A percentile compares a stretch with the other conserved stretches of the same genome.
Evolutionary conservation across 2,113 vertebrate species (phyloP).

Genomic region (Laterallus jamaicensis): DNA sequence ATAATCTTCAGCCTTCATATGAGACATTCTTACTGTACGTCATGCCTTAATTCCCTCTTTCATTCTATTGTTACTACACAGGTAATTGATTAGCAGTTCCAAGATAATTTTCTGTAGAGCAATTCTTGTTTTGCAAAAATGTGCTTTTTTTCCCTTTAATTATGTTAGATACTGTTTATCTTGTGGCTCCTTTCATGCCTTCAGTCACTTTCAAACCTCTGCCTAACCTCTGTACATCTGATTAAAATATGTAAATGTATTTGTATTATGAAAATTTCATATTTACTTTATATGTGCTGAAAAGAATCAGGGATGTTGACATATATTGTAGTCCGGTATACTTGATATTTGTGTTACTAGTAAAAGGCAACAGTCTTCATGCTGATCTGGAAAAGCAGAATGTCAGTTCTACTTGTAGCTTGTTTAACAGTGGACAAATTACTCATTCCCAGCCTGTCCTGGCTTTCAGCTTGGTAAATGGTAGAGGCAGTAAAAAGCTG

Average conservation of each 20-base stretch:
- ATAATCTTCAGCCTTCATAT: neutral
- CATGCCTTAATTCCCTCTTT: neutral
- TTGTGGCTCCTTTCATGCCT: neutral
- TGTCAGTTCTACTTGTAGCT: neutral
- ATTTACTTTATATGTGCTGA: neutral
- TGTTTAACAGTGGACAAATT: neutral
- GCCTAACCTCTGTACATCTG: neutral
- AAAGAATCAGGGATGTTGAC: neutral
- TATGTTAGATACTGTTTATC: neutral
- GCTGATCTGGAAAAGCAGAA: neutral
- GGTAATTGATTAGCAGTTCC: neutral
- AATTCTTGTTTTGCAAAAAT: neutral
- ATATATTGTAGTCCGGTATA: accelerated
- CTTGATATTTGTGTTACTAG: neutral
- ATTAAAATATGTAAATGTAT: neutral
- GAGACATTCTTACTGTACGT: neutral
- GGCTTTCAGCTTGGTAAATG: neutral
- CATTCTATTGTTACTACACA: neutral
- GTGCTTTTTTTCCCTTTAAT: neutral
- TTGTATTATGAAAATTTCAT: neutral
- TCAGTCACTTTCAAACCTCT: neutral
- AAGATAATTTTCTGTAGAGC: neutral
- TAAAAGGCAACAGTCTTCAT: neutral
- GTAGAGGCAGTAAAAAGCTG: neutral
- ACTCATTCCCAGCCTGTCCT: neutral